Evolutionary conservation across 2,797 vertebrate genomes (phyloP), one percentile per base, ranked within the genome.

Genomic region (Pseudocheirus occidentalis): DNA sequence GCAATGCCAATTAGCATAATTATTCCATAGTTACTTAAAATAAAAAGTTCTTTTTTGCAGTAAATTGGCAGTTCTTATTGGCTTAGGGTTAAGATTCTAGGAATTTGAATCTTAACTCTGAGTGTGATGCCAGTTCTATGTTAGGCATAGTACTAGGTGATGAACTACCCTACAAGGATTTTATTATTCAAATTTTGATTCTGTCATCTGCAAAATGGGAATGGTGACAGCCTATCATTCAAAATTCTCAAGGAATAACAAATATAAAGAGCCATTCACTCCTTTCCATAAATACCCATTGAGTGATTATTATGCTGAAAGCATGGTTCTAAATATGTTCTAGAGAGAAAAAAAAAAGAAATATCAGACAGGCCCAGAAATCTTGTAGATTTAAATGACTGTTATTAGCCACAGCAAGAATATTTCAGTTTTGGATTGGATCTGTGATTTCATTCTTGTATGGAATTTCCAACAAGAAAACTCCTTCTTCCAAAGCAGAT

Each of bases 21-120:
- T 18, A 59, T 52, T 92, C 18, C 31, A 46, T 92, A 94, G 66
- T 93, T 62, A 27, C 59, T 90, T 96, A 56, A 94, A 73, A 96
- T 40, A 94, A 95, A 94, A 91, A 93, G 91, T 66, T 46, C 10
- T 24, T 87, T 87, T 87, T 50, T 40, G 55, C 14, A 92, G 0
- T 40, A 57, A 62, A 24, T 40, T 94, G 13, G 62, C 46, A 27
- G 91, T 14, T 90, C 9, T 50, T 50, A 16, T 62, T 53, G 52
- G 90, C 13, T 29, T 90, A 52, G 1, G 52, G 28, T 34, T 90
- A 52, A 90, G 29, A 90, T 53, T 53, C 27, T 34, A 52, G 28
- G 52, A 53, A 55, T 55, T 54, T 34, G 16, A 90, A 55, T 90
- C 52, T 90, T 90, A 90, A 13, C 52, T 34, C 90, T 13, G 4